A percentile compares a stretch with the other conserved stretches of the same genome.
phyloP scores from a whole-genome alignment of 2,113 vertebrate species.

The Spizaetus ornatus region DNA sequence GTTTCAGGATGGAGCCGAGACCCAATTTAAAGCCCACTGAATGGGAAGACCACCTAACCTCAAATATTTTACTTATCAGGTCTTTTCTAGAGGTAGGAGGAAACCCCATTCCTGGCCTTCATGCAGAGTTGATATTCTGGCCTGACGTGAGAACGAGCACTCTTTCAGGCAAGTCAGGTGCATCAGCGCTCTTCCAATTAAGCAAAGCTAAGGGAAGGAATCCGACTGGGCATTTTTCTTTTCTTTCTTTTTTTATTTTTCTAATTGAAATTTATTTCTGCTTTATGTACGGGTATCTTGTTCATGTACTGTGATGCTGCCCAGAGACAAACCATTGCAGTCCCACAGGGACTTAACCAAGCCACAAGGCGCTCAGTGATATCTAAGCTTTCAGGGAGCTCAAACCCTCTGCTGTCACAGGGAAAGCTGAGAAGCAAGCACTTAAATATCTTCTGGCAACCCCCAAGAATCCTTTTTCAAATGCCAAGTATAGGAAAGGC shows the following conservation, averaged over 20 bases:
- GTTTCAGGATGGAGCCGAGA: not conserved
- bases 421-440: not conserved
- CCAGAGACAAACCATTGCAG: not conserved
- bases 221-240: not conserved
- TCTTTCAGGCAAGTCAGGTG: not conserved
- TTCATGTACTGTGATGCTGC: not conserved
- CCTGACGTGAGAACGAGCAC: not conserved
- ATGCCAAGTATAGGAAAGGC: not conserved
- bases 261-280: not conserved
- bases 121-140: not conserved
- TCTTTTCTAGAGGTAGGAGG: not conserved
- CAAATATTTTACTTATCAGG: not conserved
- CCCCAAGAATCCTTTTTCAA: not conserved
- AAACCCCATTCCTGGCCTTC: not conserved
- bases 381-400: not conserved
- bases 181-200: accelerated
- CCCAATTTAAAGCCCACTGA: not conserved
- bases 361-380: not conserved
- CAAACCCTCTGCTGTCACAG: not conserved
- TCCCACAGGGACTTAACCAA: not conserved
- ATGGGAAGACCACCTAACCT: not conserved
- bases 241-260: not conserved
- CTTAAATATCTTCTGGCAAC: not conserved
- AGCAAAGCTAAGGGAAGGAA: not conserved
- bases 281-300: not conserved